phyloP scores from a whole-genome alignment of 2,888 invertebrate species.

The Idaea straminata region DNA sequence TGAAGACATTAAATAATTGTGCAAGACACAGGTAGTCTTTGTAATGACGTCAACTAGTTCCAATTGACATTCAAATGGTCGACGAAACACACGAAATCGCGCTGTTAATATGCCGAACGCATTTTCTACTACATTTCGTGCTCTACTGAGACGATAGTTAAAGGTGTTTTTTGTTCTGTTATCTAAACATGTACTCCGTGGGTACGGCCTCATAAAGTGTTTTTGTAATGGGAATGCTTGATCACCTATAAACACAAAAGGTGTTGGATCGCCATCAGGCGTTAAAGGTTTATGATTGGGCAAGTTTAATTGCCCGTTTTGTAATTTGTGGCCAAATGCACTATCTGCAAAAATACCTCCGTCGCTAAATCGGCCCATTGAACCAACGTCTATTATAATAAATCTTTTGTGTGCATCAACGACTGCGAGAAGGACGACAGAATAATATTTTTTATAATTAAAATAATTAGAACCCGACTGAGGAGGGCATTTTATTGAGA shows the following conservation, averaged over 20 bases:
- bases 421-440: background rate
- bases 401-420: background rate
- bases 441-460: background rate
- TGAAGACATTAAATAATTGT: no score
- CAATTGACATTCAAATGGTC: no score
- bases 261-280: background rate
- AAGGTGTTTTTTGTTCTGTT: background rate
- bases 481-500: background rate
- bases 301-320: background rate
- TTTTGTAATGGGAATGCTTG: background rate
- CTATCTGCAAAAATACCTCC: background rate
- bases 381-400: background rate
- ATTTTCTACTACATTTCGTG: background rate
- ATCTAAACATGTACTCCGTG: background rate
- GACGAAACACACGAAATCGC: no score
- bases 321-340: background rate
- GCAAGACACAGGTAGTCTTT: no score
- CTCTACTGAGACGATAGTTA: background rate
- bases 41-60: no score
- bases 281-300: background rate
- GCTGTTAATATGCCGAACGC: slow-evolving; percentile 14
- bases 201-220: background rate
- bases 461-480: background rate
- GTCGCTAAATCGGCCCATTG: background rate
- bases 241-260: background rate